Evolutionary conservation across 2,113 vertebrate genomes (phyloP), one percentile per base, ranked within the genome.

Genomic region (Heliornis fulica): DNA sequence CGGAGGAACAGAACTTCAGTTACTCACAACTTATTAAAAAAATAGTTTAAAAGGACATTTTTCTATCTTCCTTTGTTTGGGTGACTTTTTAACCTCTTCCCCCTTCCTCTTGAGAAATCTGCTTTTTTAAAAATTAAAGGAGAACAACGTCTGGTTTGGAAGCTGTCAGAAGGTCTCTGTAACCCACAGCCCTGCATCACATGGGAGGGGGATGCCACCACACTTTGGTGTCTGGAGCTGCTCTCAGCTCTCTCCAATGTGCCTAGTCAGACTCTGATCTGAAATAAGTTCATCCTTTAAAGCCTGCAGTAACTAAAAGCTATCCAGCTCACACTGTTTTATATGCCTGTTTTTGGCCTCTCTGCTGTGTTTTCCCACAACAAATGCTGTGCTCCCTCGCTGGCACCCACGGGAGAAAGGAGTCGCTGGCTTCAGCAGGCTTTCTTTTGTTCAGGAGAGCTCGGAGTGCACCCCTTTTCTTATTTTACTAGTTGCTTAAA

Each of bases 101-200:
- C 16, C 18, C 9, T 1, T 28, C 40, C 20, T 53, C 23, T 25
- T 60, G 72, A 93, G 60, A 92, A 92, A 87, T n/a, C 20, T 65
- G 28, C 8, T 28, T 38, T 87, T 48, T 78, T 26, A 64, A 92
- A 91, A 96, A 40, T 21, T 76, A 96, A 97, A 94, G 68, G 13
- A 75, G 90, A 93, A 90, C 69, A 63, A 41, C 18, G 25, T 29
- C 53, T 75, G 32, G 13, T 19, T 82, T 72, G 71, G 57, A 81
- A 94, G 40, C 53, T 77, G 34, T 50, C 46, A 78, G 54, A 43
- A 50, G 25, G n/a, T 81, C 43, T 77, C 50, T 78, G 19, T 69
- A 70, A 81, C 40, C 50, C 64, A 41, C 79, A 91, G 69, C 65
- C 31, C n/a, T 41, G 51, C 14, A 11, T 50, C 3, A 1, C 56